Base-by-base conservation (phyloP, 1,140 invertebrate species). In the Tetraneura akinire region DNA sequence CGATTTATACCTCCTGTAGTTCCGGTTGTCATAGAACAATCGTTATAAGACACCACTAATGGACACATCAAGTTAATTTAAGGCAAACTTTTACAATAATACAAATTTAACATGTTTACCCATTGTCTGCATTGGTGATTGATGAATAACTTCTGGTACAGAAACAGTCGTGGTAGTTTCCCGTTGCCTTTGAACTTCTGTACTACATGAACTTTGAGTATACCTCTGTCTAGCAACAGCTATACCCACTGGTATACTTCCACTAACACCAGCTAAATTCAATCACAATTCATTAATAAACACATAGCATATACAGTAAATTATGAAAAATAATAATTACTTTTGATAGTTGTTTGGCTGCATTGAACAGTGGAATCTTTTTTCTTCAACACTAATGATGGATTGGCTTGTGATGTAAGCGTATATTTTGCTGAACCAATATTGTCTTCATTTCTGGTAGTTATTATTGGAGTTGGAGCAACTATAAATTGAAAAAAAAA, bases 171-270 rank as follows among this genome's bases (percentile, higher is more conserved):
- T 78, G 11, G 55, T 62, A 14, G 74, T 29, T 5, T 57, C 53
- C 13, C 53, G 37, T 62, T 60, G 51, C 16, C 53, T 37, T 62
- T 78, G 74, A 45, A 60, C 14, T 14, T 78, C 74, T 1, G 74
- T 78, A 23, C 53, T 76, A 11, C 53, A 76, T 23, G 74, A 45
- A 23, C 74, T 78, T 29, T 78, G 74, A 10, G 68, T 81, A 23
- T 57, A 80, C 83, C 93, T 88, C 85, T 95, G 93, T 82, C 92
- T 88, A 51, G 93, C 93, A 81, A 95, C 92, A 21, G 93, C 93
- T 83, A 95, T 94, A 60, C 94, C 94, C 83, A 95, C 91, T 81
- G 92, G 92, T 84, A 94, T 93, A 51, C 37, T 81, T 13, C 57
- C 70, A 42, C 64, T 81, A 14, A 81, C 57, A 42, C 55, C 62